phyloP scores from a whole-genome alignment of 2,797 vertebrate species.

The Alcedo atthis region DNA sequence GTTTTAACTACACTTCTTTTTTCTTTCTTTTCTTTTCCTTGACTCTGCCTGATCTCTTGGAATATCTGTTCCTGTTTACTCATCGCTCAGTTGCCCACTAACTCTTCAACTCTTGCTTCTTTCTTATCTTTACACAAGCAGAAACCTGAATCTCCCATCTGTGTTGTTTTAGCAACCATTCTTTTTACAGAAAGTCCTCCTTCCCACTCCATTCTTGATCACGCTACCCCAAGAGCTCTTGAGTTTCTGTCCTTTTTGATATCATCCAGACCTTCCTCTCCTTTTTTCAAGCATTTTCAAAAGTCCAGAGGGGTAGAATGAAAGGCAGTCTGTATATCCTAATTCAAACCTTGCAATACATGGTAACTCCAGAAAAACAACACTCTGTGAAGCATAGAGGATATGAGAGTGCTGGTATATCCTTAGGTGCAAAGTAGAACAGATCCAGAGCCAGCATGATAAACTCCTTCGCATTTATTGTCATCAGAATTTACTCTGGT shows the following conservation, averaged over 20 bases:
- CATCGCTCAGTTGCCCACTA: background rate
- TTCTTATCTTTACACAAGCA: background rate
- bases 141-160: background rate
- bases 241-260: background rate
- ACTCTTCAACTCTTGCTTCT: background rate
- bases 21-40: background rate
- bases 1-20: background rate
- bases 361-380: background rate
- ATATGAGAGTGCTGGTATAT: background rate
- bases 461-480: background rate
- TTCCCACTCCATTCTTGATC: background rate
- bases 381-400: background rate
- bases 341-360: background rate
- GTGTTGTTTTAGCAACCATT: background rate
- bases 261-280: background rate
- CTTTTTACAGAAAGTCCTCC: background rate
- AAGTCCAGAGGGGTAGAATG: background rate
- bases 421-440: background rate
- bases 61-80: background rate
- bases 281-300: background rate
- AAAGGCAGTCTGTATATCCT: background rate
- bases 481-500: constrained; percentile 1
- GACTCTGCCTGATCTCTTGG: background rate
- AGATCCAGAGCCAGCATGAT: background rate
- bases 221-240: background rate